phyloP scores from a whole-genome alignment of 30 jellyfish, hydroid and myxozoan genomes.

The Aurelia aurita region DNA sequence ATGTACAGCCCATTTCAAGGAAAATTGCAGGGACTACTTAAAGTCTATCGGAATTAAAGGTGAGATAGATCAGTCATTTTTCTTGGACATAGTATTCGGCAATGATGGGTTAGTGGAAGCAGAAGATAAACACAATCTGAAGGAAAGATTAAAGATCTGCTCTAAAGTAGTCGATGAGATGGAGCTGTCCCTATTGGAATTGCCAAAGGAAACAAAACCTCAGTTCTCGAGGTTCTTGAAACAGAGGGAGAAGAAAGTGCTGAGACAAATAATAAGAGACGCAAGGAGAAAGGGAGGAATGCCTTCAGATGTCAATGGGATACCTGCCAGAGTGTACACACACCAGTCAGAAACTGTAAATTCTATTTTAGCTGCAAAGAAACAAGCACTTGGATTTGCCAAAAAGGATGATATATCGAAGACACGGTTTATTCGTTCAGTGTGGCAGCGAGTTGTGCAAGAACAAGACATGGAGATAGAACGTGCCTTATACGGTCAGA shows the following conservation, averaged over 20 bases:
- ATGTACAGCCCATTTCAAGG: constrained; percentile 29
- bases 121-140: constrained; percentile 15
- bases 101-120: constrained; percentile 30
- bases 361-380: constrained; percentile 8
- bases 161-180: too few species aligned
- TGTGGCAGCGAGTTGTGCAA: too few species aligned
- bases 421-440: too few species aligned
- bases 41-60: constrained; percentile 13
- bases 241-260: not conserved
- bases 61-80: not conserved
- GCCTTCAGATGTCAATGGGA: not conserved
- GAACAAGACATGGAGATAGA: too few species aligned
- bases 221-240: not conserved
- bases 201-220: not conserved
- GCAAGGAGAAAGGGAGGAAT: not conserved
- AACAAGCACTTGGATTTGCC: constrained; percentile 4
- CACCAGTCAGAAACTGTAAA: constrained; percentile 2
- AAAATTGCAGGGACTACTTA: constrained; percentile 16
- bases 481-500: too few species aligned
- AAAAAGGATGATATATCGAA: constrained; percentile 15
- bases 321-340: not conserved
- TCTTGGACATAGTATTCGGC: constrained; percentile 28
- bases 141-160: not conserved
- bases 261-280: not conserved
- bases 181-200: not conserved